Evolutionary conservation across 1,140 invertebrate genomes (phyloP).

Genomic region (Caenorhabditis briggsae): DNA sequence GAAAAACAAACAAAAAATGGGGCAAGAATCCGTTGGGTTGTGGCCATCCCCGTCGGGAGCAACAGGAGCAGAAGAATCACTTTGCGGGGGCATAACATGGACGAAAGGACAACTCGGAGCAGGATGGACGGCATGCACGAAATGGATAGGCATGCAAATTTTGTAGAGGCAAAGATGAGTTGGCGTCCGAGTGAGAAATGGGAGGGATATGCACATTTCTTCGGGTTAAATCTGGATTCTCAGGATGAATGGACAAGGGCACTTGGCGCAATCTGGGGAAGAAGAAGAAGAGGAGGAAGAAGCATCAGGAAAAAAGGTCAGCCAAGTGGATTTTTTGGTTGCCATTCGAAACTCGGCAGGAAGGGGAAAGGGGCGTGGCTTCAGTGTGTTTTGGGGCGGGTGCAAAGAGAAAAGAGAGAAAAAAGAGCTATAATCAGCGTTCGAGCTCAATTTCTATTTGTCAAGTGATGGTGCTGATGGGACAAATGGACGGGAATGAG

Average conservation of each 20-base stretch:
- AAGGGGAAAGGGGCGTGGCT: neutral
- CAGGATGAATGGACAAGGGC: conserved; percentile 40
- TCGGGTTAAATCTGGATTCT: conserved; percentile 22
- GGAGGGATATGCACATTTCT: conserved; percentile 11
- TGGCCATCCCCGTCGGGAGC: neutral
- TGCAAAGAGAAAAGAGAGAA: neutral
- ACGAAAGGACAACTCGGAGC: neutral
- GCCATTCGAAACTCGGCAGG: conserved; percentile 7
- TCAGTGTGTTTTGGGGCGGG: neutral
- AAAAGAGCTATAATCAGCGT: conserved; percentile 31
- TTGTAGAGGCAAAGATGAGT: neutral
- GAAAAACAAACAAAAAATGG: conserved; percentile 36
- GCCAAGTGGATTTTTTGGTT: conserved; percentile 37
- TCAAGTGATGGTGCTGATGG: conserved; percentile 15
- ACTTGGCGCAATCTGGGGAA: conserved; percentile 36
- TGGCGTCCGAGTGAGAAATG: neutral
- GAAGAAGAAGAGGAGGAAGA: conserved; percentile 1
- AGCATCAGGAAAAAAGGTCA: conserved; percentile 23
- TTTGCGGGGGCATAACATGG: conserved; percentile 19
- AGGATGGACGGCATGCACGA: conserved; percentile 2
- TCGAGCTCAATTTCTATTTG: conserved; percentile 51
- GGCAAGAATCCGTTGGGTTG: too few species aligned
- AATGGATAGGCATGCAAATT: conserved; percentile 51
- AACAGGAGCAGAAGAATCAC: conserved; percentile 9
- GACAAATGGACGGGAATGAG: neutral